Evolutionary conservation across 2,113 vertebrate genomes (phyloP), one percentile per base, ranked within the genome.

Genomic region (Eudyptes chrysolophus): DNA sequence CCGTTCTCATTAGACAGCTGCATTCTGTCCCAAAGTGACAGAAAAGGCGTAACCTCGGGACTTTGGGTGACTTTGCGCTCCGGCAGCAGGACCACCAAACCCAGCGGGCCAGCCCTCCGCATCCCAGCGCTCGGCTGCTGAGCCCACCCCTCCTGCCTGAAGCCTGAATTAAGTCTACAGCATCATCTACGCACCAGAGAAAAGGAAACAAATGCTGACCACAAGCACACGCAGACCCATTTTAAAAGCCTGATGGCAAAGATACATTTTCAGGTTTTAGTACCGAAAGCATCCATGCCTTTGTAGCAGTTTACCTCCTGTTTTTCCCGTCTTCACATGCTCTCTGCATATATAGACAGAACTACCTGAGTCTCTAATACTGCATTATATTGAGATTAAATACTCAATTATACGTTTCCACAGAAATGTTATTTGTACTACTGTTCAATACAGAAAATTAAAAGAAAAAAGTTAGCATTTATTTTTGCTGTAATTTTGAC

Each of bases 41-140:
- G 26, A 7, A 19, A 16, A 60, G 48, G 82, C 10, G 25, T 9
- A 11, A 4, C 6, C 48, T 24, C 5, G 19, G 19, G 24, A 8
- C 55, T 10, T 0, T 2, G 52, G 60, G n/a, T 2, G 30, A 17
- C 26, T 2, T 3, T 3, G 54, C 1, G 7, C 25, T 3, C 21
- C 3, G 10, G 60, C 32, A 16, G 25, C 29, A 6, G 61, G 62
- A 38, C 29, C 66, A 9, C 42, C 36, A 4, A 8, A 2, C 8
- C 54, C 48, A 42, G 42, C 14, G 11, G 21, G 38, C 36, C 34
- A 11, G 60, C 26, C 36, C 46, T 5, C 62, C 9, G 7, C 51
- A 4, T 1, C 51, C 38, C 36, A 4, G 51, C 18, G 51, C 54
- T 3, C 7, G 2, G 10, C 80, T 9, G 8, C 68, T 2, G 15